Evolutionary conservation across 2,888 invertebrate genomes (phyloP), one percentile per base, ranked within the genome.

Genomic region (Acronicta alni): DNA sequence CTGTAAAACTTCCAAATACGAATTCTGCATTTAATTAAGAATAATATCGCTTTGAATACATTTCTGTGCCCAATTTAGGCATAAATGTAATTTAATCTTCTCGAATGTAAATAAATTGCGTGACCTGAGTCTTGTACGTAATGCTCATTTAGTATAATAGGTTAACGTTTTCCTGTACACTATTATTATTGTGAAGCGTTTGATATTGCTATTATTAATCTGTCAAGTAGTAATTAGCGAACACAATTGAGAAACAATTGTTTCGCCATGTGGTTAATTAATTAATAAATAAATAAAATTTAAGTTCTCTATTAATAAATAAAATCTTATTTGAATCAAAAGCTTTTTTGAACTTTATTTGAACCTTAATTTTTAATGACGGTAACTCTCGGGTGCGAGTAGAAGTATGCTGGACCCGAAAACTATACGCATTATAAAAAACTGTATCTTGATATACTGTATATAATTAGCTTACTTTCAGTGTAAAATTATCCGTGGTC

Each of bases 51-150:
- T 54, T 44, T 35, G 37, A 68, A 41, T 51, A 57, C 41, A 46
- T 44, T 56, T 56, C 44, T 56, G 53, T 12, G 52, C 52, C 30
- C 16, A 5, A 10, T 67, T 58, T 57, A 49, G 69, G 53, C 58
- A 56, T 51, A 35, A 62, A 39, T 20, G 53, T 53, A 35, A 35
- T 35, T 45, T n/a, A 43, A 14, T 52, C 20, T 62, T 26, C 6
- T 17, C 8, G 44, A 38, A 32, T 12, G 16, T 51, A 52, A 4
- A 61, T 72, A 61, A 57, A 58, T 43, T 55, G 20, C 35, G 30
- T 49, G 35, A 43, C 3, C 30, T 30, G 41, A 8, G 16, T 46
- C 56, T 37, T 35, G n/a, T 35, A 35, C 35, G n/a, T 35, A 52
- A 39, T 41, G 38, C 51, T 60, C 38, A 18, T 23, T 57, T 10